Conservation (phyloP, 2,888 invertebrate genomes). For the Philhelius pedissequus region DNA sequence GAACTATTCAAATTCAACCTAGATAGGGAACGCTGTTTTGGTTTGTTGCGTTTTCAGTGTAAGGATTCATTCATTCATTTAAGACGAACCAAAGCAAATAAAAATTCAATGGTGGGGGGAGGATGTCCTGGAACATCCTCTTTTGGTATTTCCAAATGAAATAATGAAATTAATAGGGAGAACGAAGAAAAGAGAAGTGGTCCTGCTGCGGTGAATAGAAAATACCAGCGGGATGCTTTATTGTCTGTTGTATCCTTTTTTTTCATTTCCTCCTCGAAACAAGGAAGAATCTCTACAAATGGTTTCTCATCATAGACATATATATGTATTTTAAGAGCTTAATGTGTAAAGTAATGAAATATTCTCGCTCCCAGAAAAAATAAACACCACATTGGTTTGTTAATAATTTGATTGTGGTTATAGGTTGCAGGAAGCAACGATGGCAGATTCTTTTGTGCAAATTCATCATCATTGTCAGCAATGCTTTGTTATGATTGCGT, state of each 20-base stretch:
- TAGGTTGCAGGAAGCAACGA: neutral
- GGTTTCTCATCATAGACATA: neutral
- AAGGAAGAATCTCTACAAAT: slow-evolving; percentile 22
- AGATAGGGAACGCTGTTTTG: slow-evolving; percentile 7
- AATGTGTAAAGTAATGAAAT: slow-evolving; percentile 15
- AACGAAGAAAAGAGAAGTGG: neutral
- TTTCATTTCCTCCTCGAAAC: neutral
- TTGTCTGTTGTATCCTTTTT: slow-evolving; percentile 25
- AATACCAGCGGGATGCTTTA: slow-evolving; percentile 29
- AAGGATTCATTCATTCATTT: slow-evolving; percentile 42
- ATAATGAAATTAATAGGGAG: slow-evolving; percentile 48
- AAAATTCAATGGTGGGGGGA: neutral
- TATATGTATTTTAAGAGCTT: slow-evolving; percentile 23
- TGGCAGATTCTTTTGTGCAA: neutral
- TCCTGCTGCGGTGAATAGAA: slow-evolving; percentile 25
- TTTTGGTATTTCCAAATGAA: slow-evolving; percentile 9
- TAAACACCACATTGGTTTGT: slow-evolving; percentile 24
- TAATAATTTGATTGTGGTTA: slow-evolving; percentile 37
- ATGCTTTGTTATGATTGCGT: neutral
- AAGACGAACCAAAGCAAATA: neutral
- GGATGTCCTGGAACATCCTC: slow-evolving; percentile 10
- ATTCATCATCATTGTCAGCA: slow-evolving; percentile 7
- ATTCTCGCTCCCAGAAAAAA: neutral
- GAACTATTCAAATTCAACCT: neutral
- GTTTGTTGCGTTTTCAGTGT: slow-evolving; percentile 41